Evolutionary conservation across 1,140 invertebrate genomes (phyloP), one percentile per base, ranked within the genome.

Genomic region (Frieseomelitta varia): DNA sequence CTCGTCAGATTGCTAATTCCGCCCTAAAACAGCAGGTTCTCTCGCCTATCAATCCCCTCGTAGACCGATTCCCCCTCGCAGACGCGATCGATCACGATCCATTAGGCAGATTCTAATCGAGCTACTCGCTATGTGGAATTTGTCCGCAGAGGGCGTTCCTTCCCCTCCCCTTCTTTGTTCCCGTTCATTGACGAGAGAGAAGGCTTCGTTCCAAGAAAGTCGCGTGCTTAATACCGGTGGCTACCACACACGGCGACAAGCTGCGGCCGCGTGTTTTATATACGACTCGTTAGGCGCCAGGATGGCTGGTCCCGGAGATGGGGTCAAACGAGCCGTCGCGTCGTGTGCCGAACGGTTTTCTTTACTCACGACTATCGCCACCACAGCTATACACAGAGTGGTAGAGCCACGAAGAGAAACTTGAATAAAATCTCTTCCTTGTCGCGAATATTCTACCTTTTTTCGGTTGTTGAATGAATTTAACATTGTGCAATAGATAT

Each of bases 251-350:
- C 69, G 53, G 71, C 73, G 86, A 74, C 85, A 88, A 58, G 67
- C 87, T 83, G 55, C 47, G 39, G 39, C 39, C 39, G 39, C 63
- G 72, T 81, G 87, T 89, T 89, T 88, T 84, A 81, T 84, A 81
- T 88, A 88, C 77, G 88, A 89, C 84, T 82, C 76, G 74, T 80
- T 80, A 81, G 88, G 87, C 87, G 88, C 88, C 88, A 88, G 79
- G 68, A 83, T 61, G 88, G 80, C 88, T 89, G 84, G 58, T 74
- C 65, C 79, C 39, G 39, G 39, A 30, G 30, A 47, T 47, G 6
- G 65, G 19, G 63, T 83, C 84, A 75, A 67, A 79, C 73, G 83
- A 89, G 84, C 67, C 87, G 86, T 81, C 86, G 87, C 51, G 87
- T 56, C 39, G 39, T 47, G 6, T 8, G 39, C 39, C 39, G 61